A percentile compares a stretch with the other conserved stretches of the same genome.
Conservation (phyloP, 2,113 vertebrate genomes). For the Engystomops pustulosus region DNA sequence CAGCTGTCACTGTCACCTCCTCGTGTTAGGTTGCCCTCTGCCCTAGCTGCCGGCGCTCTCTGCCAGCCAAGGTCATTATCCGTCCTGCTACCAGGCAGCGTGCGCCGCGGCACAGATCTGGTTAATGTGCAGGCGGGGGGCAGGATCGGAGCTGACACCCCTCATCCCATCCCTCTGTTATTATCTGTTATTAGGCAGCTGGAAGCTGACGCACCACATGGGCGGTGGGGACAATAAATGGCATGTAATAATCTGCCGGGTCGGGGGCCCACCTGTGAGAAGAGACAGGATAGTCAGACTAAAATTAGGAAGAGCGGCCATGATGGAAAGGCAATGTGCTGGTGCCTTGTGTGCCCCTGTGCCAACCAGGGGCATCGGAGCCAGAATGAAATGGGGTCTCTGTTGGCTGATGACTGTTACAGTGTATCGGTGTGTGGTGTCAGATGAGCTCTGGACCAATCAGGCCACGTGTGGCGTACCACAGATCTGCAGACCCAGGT, state of each 20-base stretch:
- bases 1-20: constrained; percentile 56
- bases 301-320: constrained; percentile 9
- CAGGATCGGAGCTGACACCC: constrained; percentile 49
- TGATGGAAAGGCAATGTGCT: neutral
- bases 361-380: too few species aligned
- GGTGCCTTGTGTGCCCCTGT: too few species aligned
- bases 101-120: constrained; percentile 39
- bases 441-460: too few species aligned
- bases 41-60: constrained; percentile 34
- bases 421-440: too few species aligned
- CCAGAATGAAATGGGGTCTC: too few species aligned
- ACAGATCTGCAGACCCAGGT: too few species aligned
- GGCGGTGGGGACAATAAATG: constrained; percentile 35
- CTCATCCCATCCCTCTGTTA: constrained; percentile 49
- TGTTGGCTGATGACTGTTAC: too few species aligned
- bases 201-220: constrained; percentile 51
- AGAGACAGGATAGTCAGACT: neutral
- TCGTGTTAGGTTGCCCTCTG: constrained; percentile 54
- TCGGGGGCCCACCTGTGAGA: constrained; percentile 52
- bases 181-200: constrained; percentile 60
- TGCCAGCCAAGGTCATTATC: constrained; percentile 51
- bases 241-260: constrained; percentile 55
- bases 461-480: too few species aligned
- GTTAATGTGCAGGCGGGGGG: constrained; percentile 50
- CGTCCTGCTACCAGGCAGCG: constrained; percentile 49